phyloP scores from a whole-genome alignment of 1,140 invertebrate genomes.

The Metaphire vulgaris region DNA sequence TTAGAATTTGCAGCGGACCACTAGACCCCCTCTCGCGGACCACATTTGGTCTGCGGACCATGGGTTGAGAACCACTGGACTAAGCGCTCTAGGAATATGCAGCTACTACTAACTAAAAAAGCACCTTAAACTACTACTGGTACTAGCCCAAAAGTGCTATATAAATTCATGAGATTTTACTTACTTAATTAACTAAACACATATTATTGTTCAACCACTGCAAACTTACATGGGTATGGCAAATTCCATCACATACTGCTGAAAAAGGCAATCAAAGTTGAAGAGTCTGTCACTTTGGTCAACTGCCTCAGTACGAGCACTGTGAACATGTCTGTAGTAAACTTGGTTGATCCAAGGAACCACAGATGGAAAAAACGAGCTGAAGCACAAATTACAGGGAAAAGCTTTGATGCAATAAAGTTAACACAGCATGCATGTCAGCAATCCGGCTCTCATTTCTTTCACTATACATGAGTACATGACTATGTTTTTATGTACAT shows the following conservation, averaged over 20 bases:
- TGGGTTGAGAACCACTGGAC: no score
- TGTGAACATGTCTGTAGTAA: slow-evolving; percentile 37
- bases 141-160: no score
- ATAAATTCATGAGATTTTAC: no score
- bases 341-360: slow-evolving; percentile 42
- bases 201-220: no score
- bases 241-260: slow-evolving; percentile 52
- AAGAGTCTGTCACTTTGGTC: slow-evolving; percentile 45
- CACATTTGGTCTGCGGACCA: no score
- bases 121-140: no score
- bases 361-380: slow-evolving; percentile 28
- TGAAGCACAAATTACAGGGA: slow-evolving; percentile 11
- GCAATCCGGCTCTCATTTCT: neutral
- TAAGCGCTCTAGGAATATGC: no score
- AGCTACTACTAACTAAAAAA: no score
- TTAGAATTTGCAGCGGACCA: no score
- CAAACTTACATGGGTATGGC: slow-evolving; percentile 45
- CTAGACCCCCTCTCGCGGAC: no score
- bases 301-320: slow-evolving; percentile 32
- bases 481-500: neutral
- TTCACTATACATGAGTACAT: neutral
- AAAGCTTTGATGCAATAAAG: no score
- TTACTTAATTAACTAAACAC: no score
- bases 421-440: neutral
- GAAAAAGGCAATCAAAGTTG: slow-evolving; percentile 50